A percentile compares a stretch with the other conserved stretches of the same genome.
These are phyloP conservation scores for Nycticorax nycticorax DNA, from an alignment of 2,113 vertebrate species.

Conservation along the genomic window DNA sequence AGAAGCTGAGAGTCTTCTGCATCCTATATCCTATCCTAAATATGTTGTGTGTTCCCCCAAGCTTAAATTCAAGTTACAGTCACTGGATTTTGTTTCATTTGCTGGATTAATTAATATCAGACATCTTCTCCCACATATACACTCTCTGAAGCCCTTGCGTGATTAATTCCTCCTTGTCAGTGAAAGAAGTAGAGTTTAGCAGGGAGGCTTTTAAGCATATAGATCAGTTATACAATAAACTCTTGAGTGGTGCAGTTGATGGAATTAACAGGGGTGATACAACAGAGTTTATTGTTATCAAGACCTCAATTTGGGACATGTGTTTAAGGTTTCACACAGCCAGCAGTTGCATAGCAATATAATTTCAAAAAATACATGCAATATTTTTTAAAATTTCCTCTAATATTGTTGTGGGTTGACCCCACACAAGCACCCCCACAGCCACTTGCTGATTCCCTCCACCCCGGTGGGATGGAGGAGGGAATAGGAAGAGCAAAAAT, in stretches of 20 bases:
- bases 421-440: neutral
- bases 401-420: neutral
- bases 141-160: neutral
- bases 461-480: neutral
- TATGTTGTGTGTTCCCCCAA: neutral
- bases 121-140: neutral
- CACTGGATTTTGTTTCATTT: neutral
- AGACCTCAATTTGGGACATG: neutral
- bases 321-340: neutral
- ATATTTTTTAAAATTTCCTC: neutral
- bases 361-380: neutral
- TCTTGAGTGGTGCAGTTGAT: neutral
- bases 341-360: neutral
- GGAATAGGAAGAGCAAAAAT: neutral
- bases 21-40: neutral
- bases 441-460: accelerated
- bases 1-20: neutral
- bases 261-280: neutral
- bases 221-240: neutral
- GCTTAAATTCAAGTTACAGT: neutral
- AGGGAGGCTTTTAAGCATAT: neutral
- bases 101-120: neutral
- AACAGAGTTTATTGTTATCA: neutral
- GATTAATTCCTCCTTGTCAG: neutral
- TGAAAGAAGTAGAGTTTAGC: neutral